A percentile compares a stretch with the other conserved stretches of the same genome.
phyloP scores from a whole-genome alignment of 2,888 invertebrate genomes.

The Lasius platythorax region DNA sequence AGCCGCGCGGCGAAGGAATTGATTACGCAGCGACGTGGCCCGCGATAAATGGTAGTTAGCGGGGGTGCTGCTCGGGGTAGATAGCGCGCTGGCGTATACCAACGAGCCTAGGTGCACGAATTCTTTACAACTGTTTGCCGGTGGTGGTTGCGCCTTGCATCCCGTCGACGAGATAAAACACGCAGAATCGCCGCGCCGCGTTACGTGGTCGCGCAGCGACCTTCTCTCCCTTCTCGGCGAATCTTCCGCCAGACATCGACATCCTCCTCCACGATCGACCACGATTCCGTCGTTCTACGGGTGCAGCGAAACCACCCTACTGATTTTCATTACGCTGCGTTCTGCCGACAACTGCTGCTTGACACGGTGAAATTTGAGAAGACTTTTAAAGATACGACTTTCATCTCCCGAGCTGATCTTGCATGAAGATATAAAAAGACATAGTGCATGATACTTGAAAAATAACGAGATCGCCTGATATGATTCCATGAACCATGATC shows the following conservation, averaged over 20 bases:
- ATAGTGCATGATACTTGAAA: background rate
- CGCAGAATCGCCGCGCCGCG: conserved; percentile 68
- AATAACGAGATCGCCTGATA: background rate
- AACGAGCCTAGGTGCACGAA: conserved; percentile 69
- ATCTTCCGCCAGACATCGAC: conserved; percentile 59
- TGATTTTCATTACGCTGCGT: conserved; percentile 46
- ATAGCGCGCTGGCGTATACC: conserved; percentile 75
- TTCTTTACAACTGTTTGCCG: conserved; percentile 84
- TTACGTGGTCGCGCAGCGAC: conserved; percentile 52
- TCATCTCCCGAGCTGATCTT: conserved; percentile 12
- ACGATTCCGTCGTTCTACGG: background rate
- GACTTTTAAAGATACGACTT: background rate
- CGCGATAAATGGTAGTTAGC: conserved; percentile 82
- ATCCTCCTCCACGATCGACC: conserved; percentile 41
- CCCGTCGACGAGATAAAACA: conserved; percentile 82
- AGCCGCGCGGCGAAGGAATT: conserved; percentile 73
- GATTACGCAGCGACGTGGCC: conserved; percentile 78
- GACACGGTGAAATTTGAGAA: conserved; percentile 38
- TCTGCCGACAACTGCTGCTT: background rate
- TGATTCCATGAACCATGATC: background rate
- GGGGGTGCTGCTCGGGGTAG: conserved; percentile 77
- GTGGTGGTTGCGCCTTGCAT: conserved; percentile 78
- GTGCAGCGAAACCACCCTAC: conserved; percentile 9
- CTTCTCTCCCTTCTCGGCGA: conserved; percentile 44
- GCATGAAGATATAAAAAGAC: background rate